Evolutionary conservation across 2,113 vertebrate species (phyloP), one percentile per base, ranked within the genome.

Genomic region (Rousettus leschenaultii): DNA sequence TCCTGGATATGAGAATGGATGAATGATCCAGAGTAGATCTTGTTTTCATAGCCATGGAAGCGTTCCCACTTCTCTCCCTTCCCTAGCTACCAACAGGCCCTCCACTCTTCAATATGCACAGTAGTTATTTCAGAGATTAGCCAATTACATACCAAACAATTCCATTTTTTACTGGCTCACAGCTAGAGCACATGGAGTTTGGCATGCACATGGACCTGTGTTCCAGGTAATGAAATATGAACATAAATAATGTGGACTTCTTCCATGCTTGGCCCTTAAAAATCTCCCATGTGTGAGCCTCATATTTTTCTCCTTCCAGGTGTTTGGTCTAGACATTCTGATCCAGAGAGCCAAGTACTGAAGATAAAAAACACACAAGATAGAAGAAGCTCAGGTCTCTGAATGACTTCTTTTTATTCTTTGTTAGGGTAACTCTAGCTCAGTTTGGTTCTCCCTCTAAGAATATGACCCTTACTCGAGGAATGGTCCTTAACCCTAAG

Each of bases 81-180:
- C 22, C 43, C 35, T 6, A 43, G 26, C 63, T 83, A 15, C 21
- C 38, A 9, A 35, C 18, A 7, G 15, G 5, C 38, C 18, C 61
- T 43, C 59, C 16, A 55, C 2, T 73, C 33, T 71, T 93, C 38
- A 53, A 2, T 45, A 15, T 16, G 1, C 30, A 24, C 7, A 65
- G 5, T 13, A 66, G 63, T 35, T 74, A 51, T 83, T 82, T 57
- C 59, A 68, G 35, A 82, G 30, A 70, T 55, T 14, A 19, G 21
- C 33, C 87, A 77, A 95, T 66, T 74, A 51, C 26, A 92, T 19
- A 83, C 3, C 10, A 77, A 77, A 74, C 10, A 66, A 73, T 70
- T 89, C 18, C 2, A 28, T 85, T 45, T 92, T 82, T 95, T 51
- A 63, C 4, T 30, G 43, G 15, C 16, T 84, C 66, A 53, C 2